Evolutionary conservation across 1,140 invertebrate genomes (phyloP).

Genomic region (Thaumatotibia leucotreta): DNA sequence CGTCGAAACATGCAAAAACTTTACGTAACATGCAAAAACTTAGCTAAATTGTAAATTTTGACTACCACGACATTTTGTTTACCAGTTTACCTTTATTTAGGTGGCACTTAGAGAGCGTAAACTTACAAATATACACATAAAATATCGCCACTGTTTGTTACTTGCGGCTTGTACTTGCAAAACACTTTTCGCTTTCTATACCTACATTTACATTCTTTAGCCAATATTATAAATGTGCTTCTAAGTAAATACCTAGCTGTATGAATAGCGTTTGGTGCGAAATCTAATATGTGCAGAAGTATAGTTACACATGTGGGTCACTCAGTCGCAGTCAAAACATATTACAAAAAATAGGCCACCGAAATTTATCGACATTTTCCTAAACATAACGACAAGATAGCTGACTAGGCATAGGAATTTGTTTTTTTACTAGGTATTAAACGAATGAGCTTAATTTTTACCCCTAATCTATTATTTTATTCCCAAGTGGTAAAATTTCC

Average conservation of each 20-base stretch:
- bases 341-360: not conserved
- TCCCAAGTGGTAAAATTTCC: too few relatives aligned
- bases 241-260: conserved; percentile 7
- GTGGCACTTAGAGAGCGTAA: conserved; percentile 36
- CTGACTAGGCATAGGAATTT: not conserved
- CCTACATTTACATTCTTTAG: not conserved
- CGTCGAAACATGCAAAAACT: conserved; percentile 35
- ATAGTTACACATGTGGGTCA: not conserved
- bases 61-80: conserved; percentile 38
- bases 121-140: conserved; percentile 8
- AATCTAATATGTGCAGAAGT: not conserved
- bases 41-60: conserved; percentile 28
- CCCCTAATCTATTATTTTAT: too few relatives aligned
- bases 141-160: not conserved
- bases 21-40: conserved; percentile 35
- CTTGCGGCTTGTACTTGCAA: not conserved
- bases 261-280: conserved; percentile 1
- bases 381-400: not conserved
- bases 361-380: not conserved
- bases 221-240: not conserved
- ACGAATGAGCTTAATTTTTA: not conserved
- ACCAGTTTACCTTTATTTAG: conserved; percentile 44
- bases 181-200: not conserved
- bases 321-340: not conserved
- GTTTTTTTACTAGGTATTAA: not conserved